Evolutionary conservation across 2,113 vertebrate species (phyloP), one percentile per base, ranked within the genome.

Genomic region (Muntiacus muntjak): DNA sequence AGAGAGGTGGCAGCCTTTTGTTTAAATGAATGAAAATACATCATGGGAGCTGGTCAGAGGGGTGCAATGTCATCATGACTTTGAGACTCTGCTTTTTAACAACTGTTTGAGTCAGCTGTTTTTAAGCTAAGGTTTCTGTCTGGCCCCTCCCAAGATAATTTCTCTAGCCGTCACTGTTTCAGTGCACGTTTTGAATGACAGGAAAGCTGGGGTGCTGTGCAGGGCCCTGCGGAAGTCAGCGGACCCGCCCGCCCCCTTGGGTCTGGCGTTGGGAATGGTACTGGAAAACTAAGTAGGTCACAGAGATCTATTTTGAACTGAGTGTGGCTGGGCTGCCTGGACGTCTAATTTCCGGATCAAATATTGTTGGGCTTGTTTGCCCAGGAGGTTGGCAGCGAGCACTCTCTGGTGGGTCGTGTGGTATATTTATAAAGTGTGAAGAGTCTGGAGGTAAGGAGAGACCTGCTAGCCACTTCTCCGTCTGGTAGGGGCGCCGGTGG

Each of bases 251-350:
- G 2, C 26, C 87, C 5, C 0, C 74, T 85, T 74, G 96, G 33
- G 67, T 76, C 74, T 93, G 90, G 79, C 67, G 79, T 79, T 83
- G 91, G 83, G 67, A 57, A 58, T 14, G 28, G 88, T 33, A 11
- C 91, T 95, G 15, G 16, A 57, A 62, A 60, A 64, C 60, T 79
- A 98, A 98, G 93, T 97, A 97, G 94, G 97, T 95, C 98, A 96
- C 1, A 3, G 82, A 4, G 94, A 58, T 62, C 91, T 97, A 76
- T 97, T 98, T 97, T 95, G 96, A 96, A 97, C 58, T 4, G 23
- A 74, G 52, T 23, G 6, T 95, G 85, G 85, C 85, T 12, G 58
- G 79, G 76, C 58, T 88, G 43, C 74, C 28, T 62, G 95, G 93
- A 91, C 79, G 5, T 96, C 87, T 94, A 94, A 95, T 98, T 97